phyloP scores from a whole-genome alignment of 2,797 vertebrate genomes.

The Loriculus beryllinus region DNA sequence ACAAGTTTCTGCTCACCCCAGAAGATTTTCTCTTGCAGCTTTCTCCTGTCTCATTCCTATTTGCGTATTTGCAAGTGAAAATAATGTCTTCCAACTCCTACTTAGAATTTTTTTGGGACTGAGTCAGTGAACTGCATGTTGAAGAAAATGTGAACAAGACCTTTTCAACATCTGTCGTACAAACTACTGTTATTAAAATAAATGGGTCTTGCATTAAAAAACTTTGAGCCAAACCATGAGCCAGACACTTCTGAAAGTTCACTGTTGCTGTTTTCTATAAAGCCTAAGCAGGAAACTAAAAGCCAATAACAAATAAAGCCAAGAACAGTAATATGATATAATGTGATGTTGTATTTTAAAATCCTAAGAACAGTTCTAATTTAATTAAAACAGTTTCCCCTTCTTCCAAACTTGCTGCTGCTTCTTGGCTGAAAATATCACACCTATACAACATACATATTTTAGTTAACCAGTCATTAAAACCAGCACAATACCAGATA shows the following conservation, averaged over 20 bases:
- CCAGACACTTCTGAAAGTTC: not conserved
- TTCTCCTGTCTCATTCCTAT: conserved; percentile 7
- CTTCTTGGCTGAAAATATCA: not conserved
- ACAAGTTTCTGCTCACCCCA: not conserved
- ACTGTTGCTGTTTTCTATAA: not conserved
- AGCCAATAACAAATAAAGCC: not conserved
- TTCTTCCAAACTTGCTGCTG: not conserved
- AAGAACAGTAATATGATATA: not conserved
- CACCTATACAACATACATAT: not conserved
- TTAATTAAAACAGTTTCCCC: not conserved
- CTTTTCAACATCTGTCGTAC: conserved; percentile 15
- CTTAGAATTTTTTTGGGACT: conserved; percentile 6
- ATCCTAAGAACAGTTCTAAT: not conserved
- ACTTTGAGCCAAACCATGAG: not conserved
- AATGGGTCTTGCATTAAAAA: not conserved
- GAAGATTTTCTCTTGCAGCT: not conserved
- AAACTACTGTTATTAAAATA: not conserved
- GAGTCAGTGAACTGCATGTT: conserved; percentile 17
- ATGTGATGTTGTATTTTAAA: not conserved
- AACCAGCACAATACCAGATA: not conserved
- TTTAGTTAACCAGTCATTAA: not conserved
- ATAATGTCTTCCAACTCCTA: conserved; percentile 31
- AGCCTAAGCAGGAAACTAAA: not conserved
- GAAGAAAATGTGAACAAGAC: conserved; percentile 25
- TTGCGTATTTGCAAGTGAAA: conserved; percentile 42